Evolutionary conservation across 2,888 invertebrate genomes (phyloP), one percentile per base, ranked within the genome.

Genomic region (Trissonchulus sp.): DNA sequence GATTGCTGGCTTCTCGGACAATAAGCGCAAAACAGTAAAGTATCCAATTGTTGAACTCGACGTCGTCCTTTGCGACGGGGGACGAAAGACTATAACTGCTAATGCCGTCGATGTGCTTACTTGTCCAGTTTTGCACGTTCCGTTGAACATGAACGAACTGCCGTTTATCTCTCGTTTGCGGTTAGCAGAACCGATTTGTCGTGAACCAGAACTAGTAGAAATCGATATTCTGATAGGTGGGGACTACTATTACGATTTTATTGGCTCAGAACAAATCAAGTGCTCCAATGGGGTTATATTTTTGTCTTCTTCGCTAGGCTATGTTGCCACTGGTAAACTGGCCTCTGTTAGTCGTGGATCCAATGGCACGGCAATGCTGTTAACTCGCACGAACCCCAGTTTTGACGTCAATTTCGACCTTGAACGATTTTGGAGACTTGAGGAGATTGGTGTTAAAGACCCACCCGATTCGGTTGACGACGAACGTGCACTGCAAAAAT

Each of bases 221-320:
- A 34, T 65, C 65, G 65, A 65, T 65, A 34, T 65, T 8, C 31
- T 65, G 65, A 65, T 65, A 30, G 65, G n/a, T n/a, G n/a, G n/a
- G n/a, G n/a, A n/a, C n/a, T n/a, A n/a, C n/a, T n/a, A n/a, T n/a
- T n/a, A n/a, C n/a, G n/a, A n/a, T n/a, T n/a, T n/a, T n/a, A n/a
- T n/a, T n/a, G n/a, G n/a, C n/a, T n/a, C n/a, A n/a, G 65, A 65
- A 34, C 65, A 65, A 65, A 65, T 65, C 65, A 8, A 34, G 34
- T 65, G 65, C 31, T 65, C 65, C 28, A 34, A 65, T 34, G 65
- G 65, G 15, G 31, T 65, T 31, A 65, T 65, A 30, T 65, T 65
- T 30, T 34, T 65, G 65, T 30, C 65, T 31, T 65, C 65, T 3
- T 65, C 65, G 8, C 65, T 65, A 3, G 65, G 65, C 28, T 65